Base-by-base conservation (phyloP, 2,888 invertebrate species). In the Drosophila testacea region DNA sequence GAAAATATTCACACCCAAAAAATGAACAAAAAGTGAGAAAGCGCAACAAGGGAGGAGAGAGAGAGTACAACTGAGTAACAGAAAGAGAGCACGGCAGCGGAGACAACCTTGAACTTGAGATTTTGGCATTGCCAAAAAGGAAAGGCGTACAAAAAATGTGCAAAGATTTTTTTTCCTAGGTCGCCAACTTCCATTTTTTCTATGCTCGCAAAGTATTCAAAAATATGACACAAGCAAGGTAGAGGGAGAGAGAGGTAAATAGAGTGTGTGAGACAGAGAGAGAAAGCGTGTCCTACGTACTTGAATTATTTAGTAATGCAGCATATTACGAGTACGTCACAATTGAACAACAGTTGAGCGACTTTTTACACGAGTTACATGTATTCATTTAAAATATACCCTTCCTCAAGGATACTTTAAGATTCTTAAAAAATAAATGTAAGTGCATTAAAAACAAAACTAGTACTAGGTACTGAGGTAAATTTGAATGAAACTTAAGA, bases 61-160 rank as follows among this genome's bases (percentile, higher is more conserved):
- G 61, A 60, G 54, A 7, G 42, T 11, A 48, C 22, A 27, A 28
- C 54, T 46, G 70, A 61, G 7, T 5, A 7, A 30, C 6, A 7
- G 61, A 57, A 56, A 16, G 59, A 52, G 44, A 44, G 54, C 34
- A 44, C 44, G 42, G 27, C 66, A 57, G 74, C 74, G 62, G 75
- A 62, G 69, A 80, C 69, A 83, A 85, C 83, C 83, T 83, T 83
- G 83, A 83, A 83, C 83, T 85, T 85, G 79, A 77, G 61, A 71
- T 72, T 65, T 71, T 66, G 65, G 54, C 74, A 73, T 67, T 75
- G 70, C 68, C 67, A 67, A 71, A 77, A 73, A 73, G 74, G 66
- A 79, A 77, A 73, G 69, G 65, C 66, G 69, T 68, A 69, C 50
- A 56, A 69, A 66, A 66, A 70, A 73, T 62, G 61, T 76, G 76